These are phyloP conservation scores for Melolontha melolontha DNA, from an alignment of 2,888 invertebrate genomes.

Conservation along the genomic window DNA sequence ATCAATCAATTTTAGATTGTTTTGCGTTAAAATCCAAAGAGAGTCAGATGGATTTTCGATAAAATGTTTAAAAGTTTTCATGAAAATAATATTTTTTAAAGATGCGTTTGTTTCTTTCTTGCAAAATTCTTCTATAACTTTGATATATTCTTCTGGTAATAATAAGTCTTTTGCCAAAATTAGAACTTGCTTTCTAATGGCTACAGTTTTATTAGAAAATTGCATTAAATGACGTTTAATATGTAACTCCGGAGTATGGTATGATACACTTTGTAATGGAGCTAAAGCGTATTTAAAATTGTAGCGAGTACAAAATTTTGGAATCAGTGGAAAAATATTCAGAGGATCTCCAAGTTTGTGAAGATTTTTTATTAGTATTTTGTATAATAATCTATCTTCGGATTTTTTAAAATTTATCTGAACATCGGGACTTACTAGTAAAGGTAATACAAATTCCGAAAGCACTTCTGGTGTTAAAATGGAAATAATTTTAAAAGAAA, in stretches of 20 bases:
- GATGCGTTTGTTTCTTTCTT: conserved; percentile 7
- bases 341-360: not conserved
- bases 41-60: conserved; percentile 16
- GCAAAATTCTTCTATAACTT: conserved; percentile 4
- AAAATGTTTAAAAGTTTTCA: conserved; percentile 2
- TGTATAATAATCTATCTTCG: not conserved
- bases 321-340: not conserved
- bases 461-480: conserved; percentile 4
- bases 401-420: not conserved
- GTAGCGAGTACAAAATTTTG: not conserved
- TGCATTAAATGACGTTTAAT: conserved; percentile 1
- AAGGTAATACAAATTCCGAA: not conserved
- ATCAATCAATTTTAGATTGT: not conserved
- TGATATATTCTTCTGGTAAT: not conserved
- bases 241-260: not conserved
- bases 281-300: conserved; percentile 4
- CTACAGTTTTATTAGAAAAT: not conserved
- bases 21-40: conserved; percentile 1
- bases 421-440: not conserved
- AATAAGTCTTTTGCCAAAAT: conserved; percentile 10
- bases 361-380: conserved; percentile 10
- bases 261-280: conserved; percentile 9
- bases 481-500: not conserved
- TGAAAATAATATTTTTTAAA: conserved; percentile 3
- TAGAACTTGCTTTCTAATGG: conserved; percentile 8